phyloP scores from a whole-genome alignment of 1,140 invertebrate species.

The Coboldia fuscipes region DNA sequence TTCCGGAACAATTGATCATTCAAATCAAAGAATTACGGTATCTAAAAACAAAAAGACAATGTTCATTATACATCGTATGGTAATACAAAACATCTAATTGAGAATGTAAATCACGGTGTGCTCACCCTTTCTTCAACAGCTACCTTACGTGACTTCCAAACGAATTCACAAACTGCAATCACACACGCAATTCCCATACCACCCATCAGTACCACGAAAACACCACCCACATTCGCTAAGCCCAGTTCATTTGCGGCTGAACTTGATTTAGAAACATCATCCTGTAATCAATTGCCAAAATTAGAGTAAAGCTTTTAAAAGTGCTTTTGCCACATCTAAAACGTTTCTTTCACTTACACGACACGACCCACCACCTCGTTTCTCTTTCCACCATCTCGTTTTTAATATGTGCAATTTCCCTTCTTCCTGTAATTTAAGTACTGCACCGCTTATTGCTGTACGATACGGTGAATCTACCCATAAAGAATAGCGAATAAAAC shows the following conservation, averaged over 20 bases:
- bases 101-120: no score
- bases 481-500: slow-evolving; percentile 1
- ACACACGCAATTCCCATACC: slow-evolving; percentile 76
- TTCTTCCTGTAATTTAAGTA: slow-evolving; percentile 81
- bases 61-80: no score
- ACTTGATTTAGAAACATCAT: slow-evolving; percentile 62
- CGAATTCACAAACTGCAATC: slow-evolving; percentile 76
- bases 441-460: slow-evolving; percentile 67
- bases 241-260: slow-evolving; percentile 68
- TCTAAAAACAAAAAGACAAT: no score
- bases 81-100: no score
- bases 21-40: no score
- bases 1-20: no score
- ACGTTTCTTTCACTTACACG: slow-evolving; percentile 29
- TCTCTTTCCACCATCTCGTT: slow-evolving; percentile 91
- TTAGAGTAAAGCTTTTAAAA: slow-evolving; percentile 2
- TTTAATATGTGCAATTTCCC: slow-evolving; percentile 79
- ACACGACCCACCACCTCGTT: slow-evolving; percentile 61
- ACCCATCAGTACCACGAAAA: slow-evolving; percentile 84
- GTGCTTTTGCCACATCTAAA: no score
- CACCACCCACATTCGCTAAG: slow-evolving; percentile 81
- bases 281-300: slow-evolving; percentile 28
- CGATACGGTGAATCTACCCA: slow-evolving; percentile 65
- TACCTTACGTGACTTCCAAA: slow-evolving; percentile 83
- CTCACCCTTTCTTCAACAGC: slow-evolving; percentile 73